These are phyloP conservation scores for Fragum whitleyi DNA, from an alignment of 2,888 invertebrate species.

Conservation along the genomic window DNA sequence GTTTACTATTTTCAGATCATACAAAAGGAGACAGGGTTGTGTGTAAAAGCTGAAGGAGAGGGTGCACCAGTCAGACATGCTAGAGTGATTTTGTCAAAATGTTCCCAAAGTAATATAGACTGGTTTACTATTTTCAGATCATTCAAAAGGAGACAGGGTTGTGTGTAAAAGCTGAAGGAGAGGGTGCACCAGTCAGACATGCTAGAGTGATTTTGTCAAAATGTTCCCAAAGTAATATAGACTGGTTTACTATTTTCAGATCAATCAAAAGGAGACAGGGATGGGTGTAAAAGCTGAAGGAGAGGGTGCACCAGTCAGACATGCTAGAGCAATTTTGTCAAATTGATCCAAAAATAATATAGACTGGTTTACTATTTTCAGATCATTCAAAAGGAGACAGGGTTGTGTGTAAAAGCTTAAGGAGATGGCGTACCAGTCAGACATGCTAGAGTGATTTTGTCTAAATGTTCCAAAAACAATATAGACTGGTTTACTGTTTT, in stretches of 20 bases:
- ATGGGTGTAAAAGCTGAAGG: slow-evolving; percentile 93
- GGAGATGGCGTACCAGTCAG: slow-evolving; percentile 92
- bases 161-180: slow-evolving; percentile 92
- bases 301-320: slow-evolving; percentile 92
- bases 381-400: slow-evolving; percentile 90
- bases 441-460: slow-evolving; percentile 90
- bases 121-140: too few relatives aligned
- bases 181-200: slow-evolving; percentile 92
- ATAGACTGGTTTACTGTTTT: slow-evolving; percentile 35
- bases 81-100: slow-evolving; percentile 88
- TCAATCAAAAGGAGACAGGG: slow-evolving; percentile 90
- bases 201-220: slow-evolving; percentile 90
- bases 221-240: too few relatives aligned
- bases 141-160: slow-evolving; percentile 90
- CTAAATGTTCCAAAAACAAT: slow-evolving; percentile 73
- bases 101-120: slow-evolving; percentile 45
- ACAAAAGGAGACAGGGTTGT: slow-evolving; percentile 90
- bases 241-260: too few relatives aligned
- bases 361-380: slow-evolving; percentile 83
- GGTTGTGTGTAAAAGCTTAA: slow-evolving; percentile 92
- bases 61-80: slow-evolving; percentile 92
- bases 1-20: slow-evolving; percentile 88
- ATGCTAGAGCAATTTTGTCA: slow-evolving; percentile 90
- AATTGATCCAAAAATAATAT: too few relatives aligned
- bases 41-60: slow-evolving; percentile 92